These are phyloP conservation scores for Drosophila insularis DNA, from an alignment of 1,140 invertebrate genomes.

Conservation along the genomic window DNA sequence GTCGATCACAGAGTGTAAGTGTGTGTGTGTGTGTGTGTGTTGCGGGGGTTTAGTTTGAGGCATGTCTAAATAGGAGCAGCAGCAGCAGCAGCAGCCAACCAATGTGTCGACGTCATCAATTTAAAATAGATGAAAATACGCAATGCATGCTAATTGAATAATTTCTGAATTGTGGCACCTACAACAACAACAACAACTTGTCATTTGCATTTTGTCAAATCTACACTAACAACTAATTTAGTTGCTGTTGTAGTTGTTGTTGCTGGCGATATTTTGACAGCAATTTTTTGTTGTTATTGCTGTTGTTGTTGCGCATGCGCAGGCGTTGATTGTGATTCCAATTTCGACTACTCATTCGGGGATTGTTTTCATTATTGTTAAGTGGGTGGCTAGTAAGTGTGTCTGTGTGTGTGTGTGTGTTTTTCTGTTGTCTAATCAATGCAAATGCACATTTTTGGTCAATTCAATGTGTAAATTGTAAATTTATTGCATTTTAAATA, in stretches of 20 bases:
- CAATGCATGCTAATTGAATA: slow-evolving; percentile 80
- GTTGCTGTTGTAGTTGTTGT: slow-evolving; percentile 38
- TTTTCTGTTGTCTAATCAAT: slow-evolving; percentile 61
- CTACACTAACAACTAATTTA: slow-evolving; percentile 56
- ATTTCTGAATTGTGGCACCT: slow-evolving; percentile 76
- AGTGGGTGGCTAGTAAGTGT: slow-evolving; percentile 13
- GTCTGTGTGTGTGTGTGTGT: slow-evolving; percentile 18
- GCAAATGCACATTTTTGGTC: slow-evolving; percentile 79
- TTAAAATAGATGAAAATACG: slow-evolving; percentile 79
- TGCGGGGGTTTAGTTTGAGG: slow-evolving; percentile 26
- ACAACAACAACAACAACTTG: slow-evolving; percentile 33
- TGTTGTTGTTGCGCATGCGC: slow-evolving; percentile 36
- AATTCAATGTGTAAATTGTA: slow-evolving; percentile 54
- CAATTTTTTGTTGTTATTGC: slow-evolving; percentile 32
- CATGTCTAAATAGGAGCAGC: slow-evolving; percentile 55
- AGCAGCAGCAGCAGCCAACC: slow-evolving; percentile 35
- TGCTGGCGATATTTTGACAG: slow-evolving; percentile 69
- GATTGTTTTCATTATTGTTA: background rate
- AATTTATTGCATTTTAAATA: slow-evolving; percentile 74
- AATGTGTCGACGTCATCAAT: slow-evolving; percentile 67
- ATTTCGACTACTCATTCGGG: background rate
- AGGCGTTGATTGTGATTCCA: slow-evolving; percentile 28
- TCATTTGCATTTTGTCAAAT: slow-evolving; percentile 61
- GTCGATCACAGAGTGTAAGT: background rate
- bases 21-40: too few relatives aligned